A percentile compares a stretch with the other conserved stretches of the same genome.
These are phyloP conservation scores for Loris lydekkerianus DNA, from an alignment of 2,797 vertebrate species.

Conservation along the genomic window DNA sequence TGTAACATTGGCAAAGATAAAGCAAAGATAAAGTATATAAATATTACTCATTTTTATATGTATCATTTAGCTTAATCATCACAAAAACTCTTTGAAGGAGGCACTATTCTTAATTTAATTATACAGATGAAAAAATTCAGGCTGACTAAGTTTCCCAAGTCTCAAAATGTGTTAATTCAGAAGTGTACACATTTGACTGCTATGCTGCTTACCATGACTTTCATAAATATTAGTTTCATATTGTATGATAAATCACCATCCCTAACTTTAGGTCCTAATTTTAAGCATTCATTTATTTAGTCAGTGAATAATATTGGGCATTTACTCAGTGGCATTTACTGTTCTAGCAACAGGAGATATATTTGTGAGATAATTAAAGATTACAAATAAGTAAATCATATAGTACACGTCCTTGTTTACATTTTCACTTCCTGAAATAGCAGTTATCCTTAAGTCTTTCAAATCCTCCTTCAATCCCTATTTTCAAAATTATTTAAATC, in stretches of 20 bases:
- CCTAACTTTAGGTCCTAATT: background rate
- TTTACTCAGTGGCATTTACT: background rate
- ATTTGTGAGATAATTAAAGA: background rate
- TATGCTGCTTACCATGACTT: background rate
- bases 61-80: background rate
- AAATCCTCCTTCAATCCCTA: background rate
- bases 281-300: slow-evolving; percentile 1
- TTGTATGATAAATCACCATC: background rate
- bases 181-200: background rate
- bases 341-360: background rate
- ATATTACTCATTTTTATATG: background rate
- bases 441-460: background rate
- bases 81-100: background rate
- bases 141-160: background rate
- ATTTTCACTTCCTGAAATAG: background rate
- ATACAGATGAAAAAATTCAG: background rate
- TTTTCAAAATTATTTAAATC: slow-evolving; percentile 9
- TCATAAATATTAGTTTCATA: slow-evolving; percentile 7
- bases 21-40: background rate
- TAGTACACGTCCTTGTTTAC: background rate
- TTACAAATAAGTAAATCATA: background rate
- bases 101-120: background rate
- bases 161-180: background rate
- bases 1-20: background rate
- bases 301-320: background rate